phyloP scores from a whole-genome alignment of 2,888 invertebrate species.

The Amphipyra tragopoginis region DNA sequence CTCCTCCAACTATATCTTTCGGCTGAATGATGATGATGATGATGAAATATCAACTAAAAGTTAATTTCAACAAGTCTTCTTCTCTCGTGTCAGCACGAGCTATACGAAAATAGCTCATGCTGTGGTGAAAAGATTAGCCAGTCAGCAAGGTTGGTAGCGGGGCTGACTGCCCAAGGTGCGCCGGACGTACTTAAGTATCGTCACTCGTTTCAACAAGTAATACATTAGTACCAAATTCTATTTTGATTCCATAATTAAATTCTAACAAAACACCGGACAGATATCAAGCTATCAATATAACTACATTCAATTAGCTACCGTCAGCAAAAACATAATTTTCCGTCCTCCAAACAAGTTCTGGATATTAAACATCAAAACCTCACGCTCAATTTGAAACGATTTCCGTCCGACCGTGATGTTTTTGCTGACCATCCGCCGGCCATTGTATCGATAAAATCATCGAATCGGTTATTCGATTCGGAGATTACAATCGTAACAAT shows the following conservation, averaged over 20 bases:
- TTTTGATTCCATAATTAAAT: constrained; percentile 23
- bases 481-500: constrained; percentile 65
- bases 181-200: too few species aligned
- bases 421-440: constrained; percentile 60
- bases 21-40: too few species aligned
- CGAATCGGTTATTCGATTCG: constrained; percentile 60
- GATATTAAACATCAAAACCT: constrained; percentile 54
- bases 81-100: too few species aligned
- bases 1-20: too few species aligned
- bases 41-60: too few species aligned
- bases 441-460: constrained; percentile 69
- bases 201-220: too few species aligned
- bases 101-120: too few species aligned
- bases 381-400: constrained; percentile 59
- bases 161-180: too few species aligned
- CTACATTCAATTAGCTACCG: constrained; percentile 36
- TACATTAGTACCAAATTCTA: constrained; percentile 5
- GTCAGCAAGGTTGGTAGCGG: too few species aligned
- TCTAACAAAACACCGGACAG: constrained; percentile 12
- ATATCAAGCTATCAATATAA: constrained; percentile 15
- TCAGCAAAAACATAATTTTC: constrained; percentile 45
- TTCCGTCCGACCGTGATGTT: constrained; percentile 61
- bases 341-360: constrained; percentile 55
- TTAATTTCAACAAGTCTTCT: too few species aligned
- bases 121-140: too few species aligned